Evolutionary conservation across 2,888 invertebrate genomes (phyloP), one percentile per base, ranked within the genome.

Genomic region (Arge pagana): DNA sequence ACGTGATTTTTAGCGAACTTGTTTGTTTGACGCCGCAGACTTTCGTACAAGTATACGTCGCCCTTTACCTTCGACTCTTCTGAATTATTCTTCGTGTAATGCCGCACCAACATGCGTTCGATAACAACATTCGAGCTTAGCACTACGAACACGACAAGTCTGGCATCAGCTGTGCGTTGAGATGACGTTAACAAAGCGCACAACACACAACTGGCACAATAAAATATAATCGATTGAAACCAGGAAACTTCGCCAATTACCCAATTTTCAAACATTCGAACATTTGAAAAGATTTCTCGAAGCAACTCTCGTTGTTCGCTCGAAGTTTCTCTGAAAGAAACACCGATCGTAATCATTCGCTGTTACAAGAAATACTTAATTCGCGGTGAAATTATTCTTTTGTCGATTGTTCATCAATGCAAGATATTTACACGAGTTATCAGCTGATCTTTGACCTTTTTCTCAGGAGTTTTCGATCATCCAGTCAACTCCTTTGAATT

Each of bases 241-340:
- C 85, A 83, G 1, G 83, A 83, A 45, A 85, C 78, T 76, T 86
- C 86, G 3, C 83, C 83, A 5, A 86, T 71, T 50, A 86, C 78
- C 79, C 85, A 81, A 37, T 78, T 74, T 68, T 85, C 85, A 53
- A 87, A 78, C 41, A 78, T 78, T 10, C 76, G 72, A 30, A 86
- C 68, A 51, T 81, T 79, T 13, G 80, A 78, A 62, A 83, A 82
- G 39, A 85, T 78, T 61, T 83, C 79, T 55, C 77, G 74, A 30
- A 86, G 78, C 37, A 85, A 66, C 56, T 81, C 76, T 53, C 79
- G 78, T 64, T 87, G 85, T 62, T 82, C 80, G 36, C 76, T 71
- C 0, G 83, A 81, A 1, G 81, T 77, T 52, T 77, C 71, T 60
- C 81, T 79, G 57, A 74, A 74, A 56, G 21, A 30, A 30, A 39